These are phyloP conservation scores for Caenorhabditis sp. DNA, from an alignment of 2,888 invertebrate species.

Conservation along the genomic window DNA sequence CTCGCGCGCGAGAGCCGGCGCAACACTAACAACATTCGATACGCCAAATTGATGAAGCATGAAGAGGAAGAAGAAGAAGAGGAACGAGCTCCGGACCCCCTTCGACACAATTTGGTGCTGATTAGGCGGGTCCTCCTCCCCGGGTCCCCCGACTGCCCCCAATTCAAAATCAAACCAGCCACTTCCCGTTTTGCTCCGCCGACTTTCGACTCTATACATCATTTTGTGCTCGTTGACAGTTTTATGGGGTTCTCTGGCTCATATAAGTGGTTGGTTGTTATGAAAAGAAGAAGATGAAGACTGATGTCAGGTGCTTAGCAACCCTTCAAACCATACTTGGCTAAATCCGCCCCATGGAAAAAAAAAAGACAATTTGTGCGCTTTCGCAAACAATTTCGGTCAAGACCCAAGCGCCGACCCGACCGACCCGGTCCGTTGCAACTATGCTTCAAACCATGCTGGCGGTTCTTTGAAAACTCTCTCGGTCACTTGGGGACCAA, in stretches of 20 bases:
- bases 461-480: too few species aligned
- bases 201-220: constrained; percentile 43
- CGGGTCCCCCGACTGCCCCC: constrained; percentile 8
- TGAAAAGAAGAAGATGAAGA: too few species aligned
- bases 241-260: constrained; percentile 16
- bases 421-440: too few species aligned
- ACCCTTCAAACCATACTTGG: too few species aligned
- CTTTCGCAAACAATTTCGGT: too few species aligned
- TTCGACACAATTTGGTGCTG: constrained; percentile 52
- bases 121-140: constrained; percentile 37
- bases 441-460: too few species aligned
- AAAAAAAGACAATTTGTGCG: too few species aligned
- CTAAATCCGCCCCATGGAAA: too few species aligned
- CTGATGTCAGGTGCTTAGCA: too few species aligned
- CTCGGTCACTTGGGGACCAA: too few species aligned
- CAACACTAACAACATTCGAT: constrained; percentile 49
- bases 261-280: constrained; percentile 18
- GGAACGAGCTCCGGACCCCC: background rate
- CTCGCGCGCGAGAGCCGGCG: too few species aligned
- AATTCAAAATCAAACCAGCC: constrained; percentile 52
- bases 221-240: constrained; percentile 27
- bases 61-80: constrained; percentile 36
- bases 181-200: constrained; percentile 34
- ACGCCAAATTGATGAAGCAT: constrained; percentile 58
- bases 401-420: too few species aligned